A percentile compares a stretch with the other conserved stretches of the same genome.
These are phyloP conservation scores for Eleutherodactylus coqui DNA, from an alignment of 2,797 vertebrate species.

Conservation along the genomic window DNA sequence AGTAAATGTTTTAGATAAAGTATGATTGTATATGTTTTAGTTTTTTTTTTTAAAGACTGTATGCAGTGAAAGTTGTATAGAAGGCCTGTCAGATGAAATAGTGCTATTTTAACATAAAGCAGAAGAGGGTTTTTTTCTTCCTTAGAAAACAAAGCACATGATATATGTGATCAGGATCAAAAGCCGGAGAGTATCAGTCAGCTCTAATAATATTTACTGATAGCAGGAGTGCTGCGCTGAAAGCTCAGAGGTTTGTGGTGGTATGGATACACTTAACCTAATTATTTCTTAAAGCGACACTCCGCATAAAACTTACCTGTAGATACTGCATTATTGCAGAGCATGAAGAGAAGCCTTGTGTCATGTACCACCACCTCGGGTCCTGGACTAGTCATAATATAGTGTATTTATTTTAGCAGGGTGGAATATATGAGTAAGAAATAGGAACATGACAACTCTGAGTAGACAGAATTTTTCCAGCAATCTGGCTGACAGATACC, in stretches of 20 bases:
- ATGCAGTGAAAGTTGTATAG: neutral
- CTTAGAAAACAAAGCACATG: slow-evolving; percentile 18
- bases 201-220: slow-evolving; percentile 54
- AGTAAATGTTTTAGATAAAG: neutral
- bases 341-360: no score
- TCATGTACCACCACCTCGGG: neutral
- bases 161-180: slow-evolving; percentile 51
- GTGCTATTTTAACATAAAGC: neutral
- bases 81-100: slow-evolving; percentile 16
- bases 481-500: neutral
- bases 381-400: neutral
- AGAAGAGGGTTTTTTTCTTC: slow-evolving; percentile 3
- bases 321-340: neutral
- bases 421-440: neutral
- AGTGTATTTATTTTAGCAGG: neutral
- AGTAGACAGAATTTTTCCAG: neutral
- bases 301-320: neutral
- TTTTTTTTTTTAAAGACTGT: neutral
- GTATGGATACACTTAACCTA: slow-evolving; percentile 22
- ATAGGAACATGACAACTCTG: neutral
- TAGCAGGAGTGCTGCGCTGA: slow-evolving; percentile 26
- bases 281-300: slow-evolving; percentile 28
- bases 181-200: slow-evolving; percentile 44
- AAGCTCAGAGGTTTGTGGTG: slow-evolving; percentile 32
- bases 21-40: neutral